Conservation (phyloP, 2,888 invertebrate genomes). For the Eristalinus sepulchralis region DNA sequence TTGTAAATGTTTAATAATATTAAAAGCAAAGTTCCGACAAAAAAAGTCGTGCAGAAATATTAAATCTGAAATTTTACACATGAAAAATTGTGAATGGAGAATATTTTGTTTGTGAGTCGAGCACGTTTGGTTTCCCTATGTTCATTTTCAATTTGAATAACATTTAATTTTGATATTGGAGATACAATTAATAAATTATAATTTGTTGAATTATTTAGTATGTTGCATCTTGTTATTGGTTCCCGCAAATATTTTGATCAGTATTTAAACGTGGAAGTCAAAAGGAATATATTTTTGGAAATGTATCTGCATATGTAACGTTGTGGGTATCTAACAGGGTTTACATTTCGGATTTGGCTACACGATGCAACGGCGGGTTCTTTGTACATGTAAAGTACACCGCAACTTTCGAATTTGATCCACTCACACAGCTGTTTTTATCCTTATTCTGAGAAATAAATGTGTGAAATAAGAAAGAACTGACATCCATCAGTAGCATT, state of each 20-base stretch:
- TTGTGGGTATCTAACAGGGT: no score
- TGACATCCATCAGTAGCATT: no score
- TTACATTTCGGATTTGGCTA: no score
- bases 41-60: slow-evolving; percentile 42
- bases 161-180: background rate
- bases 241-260: background rate
- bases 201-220: slow-evolving; percentile 32
- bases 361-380: no score
- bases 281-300: no score
- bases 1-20: slow-evolving; percentile 54
- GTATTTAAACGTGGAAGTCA: background rate
- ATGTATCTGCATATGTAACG: no score
- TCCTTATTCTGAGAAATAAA: no score
- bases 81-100: background rate
- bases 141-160: background rate
- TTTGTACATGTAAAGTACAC: no score
- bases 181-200: slow-evolving; percentile 40
- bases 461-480: no score
- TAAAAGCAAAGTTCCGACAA: slow-evolving; percentile 20
- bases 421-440: no score
- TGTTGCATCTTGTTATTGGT: slow-evolving; percentile 14
- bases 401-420: no score
- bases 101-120: background rate
- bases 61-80: slow-evolving; percentile 5
- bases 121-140: background rate